These are phyloP conservation scores for Gila orcuttii DNA, from an alignment of 2,113 vertebrate species.

Conservation along the genomic window DNA sequence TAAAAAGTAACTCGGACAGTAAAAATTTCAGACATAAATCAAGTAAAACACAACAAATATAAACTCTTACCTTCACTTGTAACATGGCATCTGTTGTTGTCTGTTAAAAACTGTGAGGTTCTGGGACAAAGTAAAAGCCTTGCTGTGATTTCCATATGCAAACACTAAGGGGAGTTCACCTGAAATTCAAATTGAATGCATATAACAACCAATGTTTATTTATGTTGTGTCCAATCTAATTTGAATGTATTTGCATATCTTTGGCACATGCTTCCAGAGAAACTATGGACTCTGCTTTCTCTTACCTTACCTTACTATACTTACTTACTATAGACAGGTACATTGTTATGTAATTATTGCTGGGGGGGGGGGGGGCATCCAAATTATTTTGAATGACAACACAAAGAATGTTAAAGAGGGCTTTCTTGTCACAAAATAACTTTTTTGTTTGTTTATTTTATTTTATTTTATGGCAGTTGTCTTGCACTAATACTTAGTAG, in stretches of 20 bases:
- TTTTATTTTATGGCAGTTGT: not conserved
- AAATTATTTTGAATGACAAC: not conserved
- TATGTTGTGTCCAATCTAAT: slow-evolving; percentile 51
- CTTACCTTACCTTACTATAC: not conserved
- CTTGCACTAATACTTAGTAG: not conserved
- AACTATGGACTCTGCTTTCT: slow-evolving; percentile 32
- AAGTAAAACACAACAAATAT: slow-evolving; percentile 41
- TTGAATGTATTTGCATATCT: slow-evolving; percentile 71
- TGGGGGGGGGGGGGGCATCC: not conserved
- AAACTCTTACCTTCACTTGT: slow-evolving; percentile 37
- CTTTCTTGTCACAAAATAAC: not conserved
- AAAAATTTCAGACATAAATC: not conserved
- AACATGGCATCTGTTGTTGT: slow-evolving; percentile 59
- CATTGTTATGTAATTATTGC: not conserved
- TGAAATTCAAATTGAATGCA: slow-evolving; percentile 65
- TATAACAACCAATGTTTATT: slow-evolving; percentile 52
- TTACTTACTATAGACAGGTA: not conserved
- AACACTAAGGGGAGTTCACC: slow-evolving; percentile 66
- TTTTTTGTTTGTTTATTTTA: not conserved
- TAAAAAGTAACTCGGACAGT: not conserved
- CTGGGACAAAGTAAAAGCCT: slow-evolving; percentile 55
- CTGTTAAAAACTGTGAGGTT: slow-evolving; percentile 50
- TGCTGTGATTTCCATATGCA: slow-evolving; percentile 79
- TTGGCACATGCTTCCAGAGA: slow-evolving; percentile 17
- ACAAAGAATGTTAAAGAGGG: not conserved